A percentile compares a stretch with the other conserved stretches of the same genome.
Evolutionary conservation across 2,113 vertebrate species (phyloP).

Genomic region (Anthoscopus minutus): DNA sequence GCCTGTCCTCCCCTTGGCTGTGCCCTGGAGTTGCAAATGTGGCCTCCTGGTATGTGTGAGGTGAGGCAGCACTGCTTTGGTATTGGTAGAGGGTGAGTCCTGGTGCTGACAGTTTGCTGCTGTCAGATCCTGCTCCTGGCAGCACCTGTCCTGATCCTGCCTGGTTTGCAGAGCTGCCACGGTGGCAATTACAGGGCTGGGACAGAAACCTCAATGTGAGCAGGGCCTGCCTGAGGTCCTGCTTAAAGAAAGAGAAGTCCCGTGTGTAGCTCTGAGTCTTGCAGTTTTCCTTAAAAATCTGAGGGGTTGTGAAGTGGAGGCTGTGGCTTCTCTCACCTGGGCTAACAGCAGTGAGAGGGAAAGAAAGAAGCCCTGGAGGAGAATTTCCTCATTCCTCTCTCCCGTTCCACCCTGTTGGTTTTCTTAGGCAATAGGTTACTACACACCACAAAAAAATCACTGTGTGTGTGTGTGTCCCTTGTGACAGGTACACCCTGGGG

Average conservation of each 20-base stretch:
- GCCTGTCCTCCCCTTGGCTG: neutral
- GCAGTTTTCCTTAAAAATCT: neutral
- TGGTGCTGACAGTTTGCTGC: neutral
- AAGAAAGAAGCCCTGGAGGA: neutral
- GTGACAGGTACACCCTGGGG: neutral
- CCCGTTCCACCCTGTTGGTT: neutral
- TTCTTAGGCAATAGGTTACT: neutral
- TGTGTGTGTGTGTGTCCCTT: neutral
- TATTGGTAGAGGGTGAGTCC: neutral
- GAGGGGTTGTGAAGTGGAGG: neutral
- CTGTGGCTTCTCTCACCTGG: neutral
- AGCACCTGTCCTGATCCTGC: neutral
- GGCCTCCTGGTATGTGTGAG: neutral
- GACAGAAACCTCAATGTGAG: neutral
- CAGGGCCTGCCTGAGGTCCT: neutral
- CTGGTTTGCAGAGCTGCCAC: neutral
- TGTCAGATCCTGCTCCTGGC: neutral
- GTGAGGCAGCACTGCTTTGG: neutral
- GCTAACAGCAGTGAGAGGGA: neutral
- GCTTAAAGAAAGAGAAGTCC: neutral
- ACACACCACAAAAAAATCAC: neutral
- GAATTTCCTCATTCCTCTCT: conserved; percentile 11
- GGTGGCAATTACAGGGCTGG: neutral
- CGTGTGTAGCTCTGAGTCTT: neutral
- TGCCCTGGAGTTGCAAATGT: neutral